A percentile compares a stretch with the other conserved stretches of the same genome.
phyloP scores from a whole-genome alignment of 2,113 vertebrate species.

The Dolichallabes microphthalmus region DNA sequence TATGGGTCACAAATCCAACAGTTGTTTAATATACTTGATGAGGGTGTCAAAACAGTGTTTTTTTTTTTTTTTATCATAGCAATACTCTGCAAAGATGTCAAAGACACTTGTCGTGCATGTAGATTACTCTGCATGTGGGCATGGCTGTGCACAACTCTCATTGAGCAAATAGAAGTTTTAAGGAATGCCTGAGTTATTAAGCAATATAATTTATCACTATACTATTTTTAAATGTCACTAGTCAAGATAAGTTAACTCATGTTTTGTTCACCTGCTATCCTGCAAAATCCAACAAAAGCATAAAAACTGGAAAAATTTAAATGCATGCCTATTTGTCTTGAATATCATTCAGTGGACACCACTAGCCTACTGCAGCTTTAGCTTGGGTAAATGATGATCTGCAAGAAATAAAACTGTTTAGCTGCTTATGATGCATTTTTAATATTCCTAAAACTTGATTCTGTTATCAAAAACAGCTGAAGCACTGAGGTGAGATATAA shows the following conservation, averaged over 20 bases:
- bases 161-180: not conserved
- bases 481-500: not conserved
- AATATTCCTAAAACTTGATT: not conserved
- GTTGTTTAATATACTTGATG: not conserved
- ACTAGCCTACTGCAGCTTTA: not conserved
- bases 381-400: not conserved
- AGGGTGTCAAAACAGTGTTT: not conserved
- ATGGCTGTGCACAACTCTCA: not conserved
- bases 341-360: not conserved
- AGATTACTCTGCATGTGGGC: not conserved
- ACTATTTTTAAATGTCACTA: constrained; percentile 7
- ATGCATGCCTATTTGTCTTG: not conserved
- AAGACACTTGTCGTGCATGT: not conserved
- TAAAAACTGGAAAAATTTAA: not conserved
- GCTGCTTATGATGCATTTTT: not conserved
- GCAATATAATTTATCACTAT: not conserved
- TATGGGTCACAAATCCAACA: not conserved
- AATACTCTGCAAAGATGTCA: not conserved
- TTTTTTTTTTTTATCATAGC: not conserved
- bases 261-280: not conserved
- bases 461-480: not conserved
- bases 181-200: constrained; percentile 11
- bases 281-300: not conserved
- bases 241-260: not conserved
- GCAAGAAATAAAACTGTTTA: not conserved